Conservation (phyloP, 2,888 invertebrate genomes). For the Cactoblastis cactorum region DNA sequence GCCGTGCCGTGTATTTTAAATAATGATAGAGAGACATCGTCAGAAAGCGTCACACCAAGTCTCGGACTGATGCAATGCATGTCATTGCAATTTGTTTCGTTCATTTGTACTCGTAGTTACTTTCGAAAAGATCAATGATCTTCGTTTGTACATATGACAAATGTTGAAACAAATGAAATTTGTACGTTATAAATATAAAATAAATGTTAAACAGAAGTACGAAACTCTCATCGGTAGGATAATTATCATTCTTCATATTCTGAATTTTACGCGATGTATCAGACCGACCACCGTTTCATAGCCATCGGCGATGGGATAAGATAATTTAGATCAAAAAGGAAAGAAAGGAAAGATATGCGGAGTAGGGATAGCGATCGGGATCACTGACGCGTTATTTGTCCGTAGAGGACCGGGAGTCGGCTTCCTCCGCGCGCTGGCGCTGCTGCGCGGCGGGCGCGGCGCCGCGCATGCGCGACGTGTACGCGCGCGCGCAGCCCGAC, state of each 20-base stretch:
- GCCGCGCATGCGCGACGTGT: conserved; percentile 80
- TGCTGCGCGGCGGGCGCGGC: conserved; percentile 34
- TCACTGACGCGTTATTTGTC: conserved; percentile 35
- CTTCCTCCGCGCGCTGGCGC: conserved; percentile 41
- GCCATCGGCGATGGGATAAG: too few species aligned
- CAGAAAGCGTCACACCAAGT: background rate
- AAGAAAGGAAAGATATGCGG: background rate
- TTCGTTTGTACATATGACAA: too few species aligned
- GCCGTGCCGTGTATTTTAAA: background rate
- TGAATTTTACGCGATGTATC: background rate
- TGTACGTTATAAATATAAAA: too few species aligned
- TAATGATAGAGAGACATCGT: background rate
- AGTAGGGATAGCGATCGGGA: conserved; percentile 16
- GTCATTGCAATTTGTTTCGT: background rate
- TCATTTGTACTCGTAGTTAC: background rate
- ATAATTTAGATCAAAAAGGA: too few species aligned
- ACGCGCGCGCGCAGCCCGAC: conserved; percentile 66
- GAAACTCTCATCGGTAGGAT: background rate
- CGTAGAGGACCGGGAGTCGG: conserved; percentile 40
- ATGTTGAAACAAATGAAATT: too few species aligned
- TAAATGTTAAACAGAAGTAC: background rate
- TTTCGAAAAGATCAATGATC: background rate
- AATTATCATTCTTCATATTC: background rate
- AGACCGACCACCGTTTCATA: too few species aligned
- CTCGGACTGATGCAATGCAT: background rate